Evolutionary conservation across 2,113 vertebrate genomes (phyloP).

Genomic region (Ictalurus furcatus): DNA sequence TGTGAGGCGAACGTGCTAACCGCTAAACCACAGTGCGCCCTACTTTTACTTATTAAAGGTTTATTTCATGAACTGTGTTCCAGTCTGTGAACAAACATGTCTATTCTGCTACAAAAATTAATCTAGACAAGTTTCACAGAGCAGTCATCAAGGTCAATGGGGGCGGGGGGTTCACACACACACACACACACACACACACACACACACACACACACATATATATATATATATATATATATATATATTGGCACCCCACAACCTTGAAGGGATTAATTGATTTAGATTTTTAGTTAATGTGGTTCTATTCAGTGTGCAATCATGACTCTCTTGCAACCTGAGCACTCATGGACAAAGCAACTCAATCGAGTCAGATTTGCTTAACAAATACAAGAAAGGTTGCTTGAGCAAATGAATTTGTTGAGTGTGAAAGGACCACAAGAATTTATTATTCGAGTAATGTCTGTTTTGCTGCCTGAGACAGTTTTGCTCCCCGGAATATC

Average conservation of each 20-base stretch:
- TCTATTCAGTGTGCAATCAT: neutral
- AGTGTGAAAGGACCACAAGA: neutral
- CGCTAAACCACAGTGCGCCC: too few species aligned
- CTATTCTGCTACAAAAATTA: neutral
- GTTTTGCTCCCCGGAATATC: too few species aligned
- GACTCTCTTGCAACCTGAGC: neutral
- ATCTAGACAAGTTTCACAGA: neutral
- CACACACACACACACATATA: too few species aligned
- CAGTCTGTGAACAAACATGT: neutral
- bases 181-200: too few species aligned
- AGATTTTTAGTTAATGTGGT: neutral
- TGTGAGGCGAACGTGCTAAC: too few species aligned
- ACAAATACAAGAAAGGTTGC: neutral
- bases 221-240: too few species aligned
- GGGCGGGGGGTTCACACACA: too few species aligned
- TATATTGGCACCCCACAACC: too few species aligned
- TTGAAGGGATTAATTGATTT: too few species aligned
- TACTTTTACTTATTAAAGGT: neutral
- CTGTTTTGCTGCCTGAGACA: neutral
- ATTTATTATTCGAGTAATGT: neutral
- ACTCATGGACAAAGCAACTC: neutral
- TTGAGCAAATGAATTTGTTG: neutral
- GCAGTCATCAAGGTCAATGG: neutral
- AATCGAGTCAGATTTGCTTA: neutral
- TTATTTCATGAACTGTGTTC: neutral